Conservation (phyloP, 2,888 invertebrate genomes). For the Platycheirus rosarum region DNA sequence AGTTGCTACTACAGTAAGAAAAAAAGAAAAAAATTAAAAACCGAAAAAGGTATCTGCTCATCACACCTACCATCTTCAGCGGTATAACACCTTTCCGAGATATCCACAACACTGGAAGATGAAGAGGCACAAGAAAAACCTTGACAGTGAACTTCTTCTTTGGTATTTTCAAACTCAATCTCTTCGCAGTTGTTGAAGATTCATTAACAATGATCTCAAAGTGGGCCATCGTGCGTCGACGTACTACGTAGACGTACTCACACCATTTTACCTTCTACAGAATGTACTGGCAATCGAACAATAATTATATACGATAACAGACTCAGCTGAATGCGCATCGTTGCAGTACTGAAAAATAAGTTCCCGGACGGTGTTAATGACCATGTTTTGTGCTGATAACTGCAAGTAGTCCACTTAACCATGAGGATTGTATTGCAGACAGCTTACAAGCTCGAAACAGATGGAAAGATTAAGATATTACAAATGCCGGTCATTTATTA, state of each 20-base stretch:
- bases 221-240: slow-evolving; percentile 55
- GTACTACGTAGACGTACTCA: background rate
- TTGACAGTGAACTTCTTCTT: slow-evolving; percentile 69
- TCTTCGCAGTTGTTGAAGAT: slow-evolving; percentile 45
- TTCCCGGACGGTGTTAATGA: slow-evolving; percentile 23
- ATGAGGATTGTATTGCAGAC: slow-evolving; percentile 27
- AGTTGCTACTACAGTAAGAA: slow-evolving; percentile 5
- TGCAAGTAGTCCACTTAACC: slow-evolving; percentile 13
- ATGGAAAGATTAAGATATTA: slow-evolving; percentile 41
- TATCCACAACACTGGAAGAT: slow-evolving; percentile 34
- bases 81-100: slow-evolving; percentile 23
- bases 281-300: slow-evolving; percentile 27
- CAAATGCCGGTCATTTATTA: slow-evolving; percentile 31
- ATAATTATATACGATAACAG: slow-evolving; percentile 39
- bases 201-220: slow-evolving; percentile 63
- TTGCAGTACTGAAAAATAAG: slow-evolving; percentile 26
- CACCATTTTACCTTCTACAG: slow-evolving; percentile 12
- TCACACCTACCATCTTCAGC: slow-evolving; percentile 22
- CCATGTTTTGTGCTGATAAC: slow-evolving; percentile 28
- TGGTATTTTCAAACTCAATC: slow-evolving; percentile 35
- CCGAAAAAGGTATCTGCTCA: slow-evolving; percentile 14
- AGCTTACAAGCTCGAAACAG: slow-evolving; percentile 19
- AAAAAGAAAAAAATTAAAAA: slow-evolving; percentile 14
- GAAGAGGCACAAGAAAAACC: slow-evolving; percentile 43
- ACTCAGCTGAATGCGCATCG: slow-evolving; percentile 35